Base-by-base conservation (phyloP, 2,888 invertebrate genomes). In the Tribolium freemani region DNA sequence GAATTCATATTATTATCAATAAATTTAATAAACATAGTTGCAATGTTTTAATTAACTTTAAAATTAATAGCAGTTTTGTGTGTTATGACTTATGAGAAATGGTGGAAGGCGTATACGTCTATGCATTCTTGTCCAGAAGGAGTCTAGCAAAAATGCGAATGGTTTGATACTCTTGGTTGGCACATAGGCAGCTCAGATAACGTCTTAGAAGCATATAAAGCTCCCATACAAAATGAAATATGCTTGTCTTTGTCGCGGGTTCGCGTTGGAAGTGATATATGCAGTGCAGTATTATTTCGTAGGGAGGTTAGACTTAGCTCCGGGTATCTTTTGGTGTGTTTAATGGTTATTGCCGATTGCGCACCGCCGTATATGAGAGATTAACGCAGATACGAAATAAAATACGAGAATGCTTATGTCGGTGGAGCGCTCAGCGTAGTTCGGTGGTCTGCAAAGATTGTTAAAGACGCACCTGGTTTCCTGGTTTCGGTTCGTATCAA, bases 311-410 rank as follows among this genome's bases (percentile, higher is more conserved):
- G 82, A 83, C 81, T 83, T 83, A 84, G 81, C 82, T 78, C 13
- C 69, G 79, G 81, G 82, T 83, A 83, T 84, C 83, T 83, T 83
- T 82, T 81, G 82, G 80, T 78, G 77, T 84, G 81, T 85, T 84
- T 84, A 85, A 85, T 84, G 85, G 84, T 84, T 83, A 84, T 84
- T 84, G 84, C 84, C 83, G 82, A 84, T 84, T 84, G 80, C 79
- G 80, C 78, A 73, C 75, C 78, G 78, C 77, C 81, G 82, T 80
- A 81, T 83, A 81, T 82, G 82, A 81, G 82, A 84, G 84, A 85
- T 85, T 84, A 84, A 82, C 82, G 78, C 74, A 81, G 83, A 84
- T 84, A 84, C 78, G 76, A 78, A 79, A 80, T 84, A 83, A 84
- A 84, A 83, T 84, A 84, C 83, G 82, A 81, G 77, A 77, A 82